phyloP scores from a whole-genome alignment of 1,140 invertebrate species.

The Campoletis sonorensis region DNA sequence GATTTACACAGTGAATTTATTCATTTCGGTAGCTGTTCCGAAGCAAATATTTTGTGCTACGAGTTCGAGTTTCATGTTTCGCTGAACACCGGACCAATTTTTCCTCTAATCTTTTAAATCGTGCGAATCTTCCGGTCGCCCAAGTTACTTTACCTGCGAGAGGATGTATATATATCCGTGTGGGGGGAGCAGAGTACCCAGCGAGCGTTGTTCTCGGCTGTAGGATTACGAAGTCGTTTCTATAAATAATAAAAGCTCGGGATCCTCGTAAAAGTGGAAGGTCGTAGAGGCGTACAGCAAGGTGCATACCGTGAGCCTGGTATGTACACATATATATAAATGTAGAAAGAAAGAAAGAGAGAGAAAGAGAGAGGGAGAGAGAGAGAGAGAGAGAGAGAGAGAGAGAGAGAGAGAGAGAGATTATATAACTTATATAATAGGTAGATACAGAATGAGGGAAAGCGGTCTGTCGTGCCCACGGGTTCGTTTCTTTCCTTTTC shows the following conservation, averaged over 20 bases:
- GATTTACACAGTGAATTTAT: too few relatives aligned
- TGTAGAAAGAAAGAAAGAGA: not conserved
- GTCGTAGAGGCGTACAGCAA: not conserved
- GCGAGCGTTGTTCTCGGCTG: slow-evolving; percentile 31
- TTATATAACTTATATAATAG: slow-evolving; percentile 20
- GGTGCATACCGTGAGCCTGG: too few relatives aligned
- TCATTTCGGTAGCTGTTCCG: not conserved
- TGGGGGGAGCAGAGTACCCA: not conserved
- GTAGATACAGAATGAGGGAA: not conserved
- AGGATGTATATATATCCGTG: not conserved
- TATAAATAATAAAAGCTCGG: slow-evolving; percentile 46
- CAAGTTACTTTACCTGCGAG: not conserved
- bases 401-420: not conserved
- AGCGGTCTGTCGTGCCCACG: slow-evolving; percentile 21
- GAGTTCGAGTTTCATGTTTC: not conserved
- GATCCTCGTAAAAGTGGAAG: slow-evolving; percentile 32
- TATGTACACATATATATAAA: not conserved
- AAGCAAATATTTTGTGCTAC: too few relatives aligned
- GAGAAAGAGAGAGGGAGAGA: not conserved
- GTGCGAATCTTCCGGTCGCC: slow-evolving; percentile 20
- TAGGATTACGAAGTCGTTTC: slow-evolving; percentile 41
- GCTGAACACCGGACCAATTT: not conserved
- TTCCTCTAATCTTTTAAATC: slow-evolving; percentile 20
- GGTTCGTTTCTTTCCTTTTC: slow-evolving; percentile 28
- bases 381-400: not conserved